A percentile compares a stretch with the other conserved stretches of the same genome.
phyloP scores from a whole-genome alignment of 2,113 vertebrate species.

The Nothoprocta perdicaria region DNA sequence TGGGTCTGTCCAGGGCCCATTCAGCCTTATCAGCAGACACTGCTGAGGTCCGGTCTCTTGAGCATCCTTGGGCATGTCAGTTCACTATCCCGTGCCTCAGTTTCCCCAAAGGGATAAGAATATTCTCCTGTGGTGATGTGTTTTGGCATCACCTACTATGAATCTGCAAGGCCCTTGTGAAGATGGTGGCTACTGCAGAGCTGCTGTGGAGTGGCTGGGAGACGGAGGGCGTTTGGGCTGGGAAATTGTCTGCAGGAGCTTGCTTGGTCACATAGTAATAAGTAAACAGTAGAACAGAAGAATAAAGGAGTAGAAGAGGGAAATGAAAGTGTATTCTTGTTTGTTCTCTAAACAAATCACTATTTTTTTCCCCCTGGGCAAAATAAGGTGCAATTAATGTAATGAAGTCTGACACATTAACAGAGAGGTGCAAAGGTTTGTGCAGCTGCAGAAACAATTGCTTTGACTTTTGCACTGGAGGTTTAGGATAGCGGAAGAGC shows the following conservation, averaged over 20 bases:
- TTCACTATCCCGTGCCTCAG: background rate
- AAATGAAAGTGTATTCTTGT: background rate
- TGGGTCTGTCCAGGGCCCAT: background rate
- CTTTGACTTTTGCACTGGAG: slow-evolving; percentile 52
- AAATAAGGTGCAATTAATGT: slow-evolving; percentile 46
- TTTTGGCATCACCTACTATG: background rate
- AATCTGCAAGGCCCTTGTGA: background rate
- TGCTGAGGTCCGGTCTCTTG: background rate
- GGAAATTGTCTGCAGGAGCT: background rate
- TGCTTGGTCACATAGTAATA: background rate
- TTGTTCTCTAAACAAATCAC: background rate
- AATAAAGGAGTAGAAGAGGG: background rate
- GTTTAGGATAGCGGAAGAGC: background rate
- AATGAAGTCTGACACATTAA: slow-evolving; percentile 28
- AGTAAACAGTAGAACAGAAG: background rate
- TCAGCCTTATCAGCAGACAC: background rate
- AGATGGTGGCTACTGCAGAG: background rate
- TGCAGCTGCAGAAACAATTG: slow-evolving; percentile 53
- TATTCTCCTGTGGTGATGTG: background rate
- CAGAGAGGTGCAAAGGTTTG: slow-evolving; percentile 36
- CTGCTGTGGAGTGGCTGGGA: background rate
- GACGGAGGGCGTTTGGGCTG: background rate
- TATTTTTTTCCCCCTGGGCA: background rate
- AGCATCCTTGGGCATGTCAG: background rate
- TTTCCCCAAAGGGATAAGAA: background rate